Base-by-base conservation (phyloP, 2,113 vertebrate species). In the Jacana jacana region DNA sequence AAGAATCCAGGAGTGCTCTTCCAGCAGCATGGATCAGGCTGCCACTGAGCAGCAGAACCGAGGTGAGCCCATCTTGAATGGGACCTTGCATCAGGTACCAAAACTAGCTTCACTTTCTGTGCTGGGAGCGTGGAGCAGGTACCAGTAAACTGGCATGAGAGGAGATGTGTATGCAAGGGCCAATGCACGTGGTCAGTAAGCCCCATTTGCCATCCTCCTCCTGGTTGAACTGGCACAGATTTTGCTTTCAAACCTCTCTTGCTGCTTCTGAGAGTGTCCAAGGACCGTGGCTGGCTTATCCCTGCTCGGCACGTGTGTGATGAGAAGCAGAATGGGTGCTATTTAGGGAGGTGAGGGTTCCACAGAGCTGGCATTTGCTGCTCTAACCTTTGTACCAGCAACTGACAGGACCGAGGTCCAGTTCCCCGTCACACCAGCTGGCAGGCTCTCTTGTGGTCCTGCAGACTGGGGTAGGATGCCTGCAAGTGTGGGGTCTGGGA, bases 101-200 rank as follows among this genome's bases (percentile, higher is more conserved):
- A 20, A 84, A 37, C 0, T 37, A 17, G 24, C 51, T 70, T 33
- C 2, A 1, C 3, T 63, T 44, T 27, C 57, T 49, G 3, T 7
- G 30, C 60, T 24, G 55, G 82, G 35, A 39, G 28, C 0, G 27
- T 11, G 73, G 82, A 24, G 4, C 78, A 31, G 71, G 39, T 24
- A 49, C 17, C 27, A 10, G n/a, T 7, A 69, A 51, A 30, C 37
- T 72, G 68, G 73, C n/a, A 13, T 0, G 33, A 46, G 33, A 44
- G 44, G 28, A 82, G 80, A 14, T 11, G 2, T 10, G 14, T 1
- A 35, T 27, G 72, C 51, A 52, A 71, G 28, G 24, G 75, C 68
- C 39, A 35, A 27, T 0, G 0, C 25, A 0, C 17, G 0, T 2
- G 25, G 52, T 2, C 64, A 22, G 8, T 0, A 8, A 64, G 51